Evolutionary conservation across 2,113 vertebrate genomes (phyloP).

Genomic region (Chelonoidis abingdonii): DNA sequence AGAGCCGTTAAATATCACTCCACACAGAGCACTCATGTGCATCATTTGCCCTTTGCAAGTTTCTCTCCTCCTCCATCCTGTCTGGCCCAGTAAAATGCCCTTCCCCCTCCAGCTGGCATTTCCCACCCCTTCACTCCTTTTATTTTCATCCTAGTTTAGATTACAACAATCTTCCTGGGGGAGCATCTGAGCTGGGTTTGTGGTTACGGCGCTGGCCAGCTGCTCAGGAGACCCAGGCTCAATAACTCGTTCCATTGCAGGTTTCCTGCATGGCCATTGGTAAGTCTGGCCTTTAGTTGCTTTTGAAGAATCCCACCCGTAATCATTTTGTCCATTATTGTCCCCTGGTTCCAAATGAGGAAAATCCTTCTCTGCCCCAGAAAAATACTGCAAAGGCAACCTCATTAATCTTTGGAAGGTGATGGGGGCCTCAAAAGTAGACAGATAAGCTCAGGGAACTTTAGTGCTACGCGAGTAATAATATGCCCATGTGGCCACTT

Average conservation of each 20-base stretch:
- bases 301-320: constrained; percentile 50
- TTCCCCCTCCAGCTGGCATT: not conserved
- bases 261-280: accelerated
- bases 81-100: not conserved
- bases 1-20: not conserved
- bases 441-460: accelerated
- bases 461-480: accelerated
- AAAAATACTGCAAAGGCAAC: accelerated
- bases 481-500: accelerated
- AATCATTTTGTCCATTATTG: not conserved
- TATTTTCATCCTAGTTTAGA: not conserved
- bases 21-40: not conserved
- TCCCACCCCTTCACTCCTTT: too few species aligned
- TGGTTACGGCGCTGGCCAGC: accelerated
- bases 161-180: not conserved
- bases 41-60: not conserved
- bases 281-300: not conserved
- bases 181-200: not conserved
- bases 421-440: not conserved
- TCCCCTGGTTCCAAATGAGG: not conserved
- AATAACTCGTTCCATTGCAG: accelerated
- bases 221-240: accelerated
- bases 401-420: not conserved
- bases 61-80: not conserved
- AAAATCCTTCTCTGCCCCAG: not conserved